A percentile compares a stretch with the other conserved stretches of the same genome.
These are phyloP conservation scores for Pristis pectinata DNA, from an alignment of 2,797 vertebrate genomes.

Conservation along the genomic window DNA sequence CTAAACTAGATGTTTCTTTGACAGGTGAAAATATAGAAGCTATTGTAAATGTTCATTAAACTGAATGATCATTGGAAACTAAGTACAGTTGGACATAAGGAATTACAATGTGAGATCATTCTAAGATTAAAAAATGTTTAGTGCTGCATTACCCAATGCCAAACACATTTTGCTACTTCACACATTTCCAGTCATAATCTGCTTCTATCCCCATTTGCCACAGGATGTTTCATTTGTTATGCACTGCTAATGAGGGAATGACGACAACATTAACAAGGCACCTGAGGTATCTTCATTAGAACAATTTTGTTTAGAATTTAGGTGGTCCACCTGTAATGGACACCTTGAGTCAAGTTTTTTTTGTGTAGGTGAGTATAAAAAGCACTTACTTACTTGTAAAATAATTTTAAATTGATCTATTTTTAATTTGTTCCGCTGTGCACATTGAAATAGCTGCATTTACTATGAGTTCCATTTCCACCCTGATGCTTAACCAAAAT, in stretches of 20 bases:
- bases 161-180: not conserved
- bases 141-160: not conserved
- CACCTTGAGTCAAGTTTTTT: not conserved
- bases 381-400: not conserved
- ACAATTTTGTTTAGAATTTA: not conserved
- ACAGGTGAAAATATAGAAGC: not conserved
- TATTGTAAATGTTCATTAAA: not conserved
- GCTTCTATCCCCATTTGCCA: not conserved
- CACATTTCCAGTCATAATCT: not conserved
- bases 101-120: not conserved
- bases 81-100: not conserved
- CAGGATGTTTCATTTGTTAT: conserved; percentile 26
- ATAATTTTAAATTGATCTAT: not conserved
- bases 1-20: not conserved
- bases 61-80: not conserved
- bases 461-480: not conserved
- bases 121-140: not conserved
- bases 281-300: conserved; percentile 12
- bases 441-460: not conserved
- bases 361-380: not conserved
- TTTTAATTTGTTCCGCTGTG: not conserved
- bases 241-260: conserved; percentile 20
- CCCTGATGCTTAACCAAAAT: not conserved
- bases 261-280: conserved; percentile 15
- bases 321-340: not conserved